Conservation (phyloP, 2,888 invertebrate genomes). For the Biston stratarius region DNA sequence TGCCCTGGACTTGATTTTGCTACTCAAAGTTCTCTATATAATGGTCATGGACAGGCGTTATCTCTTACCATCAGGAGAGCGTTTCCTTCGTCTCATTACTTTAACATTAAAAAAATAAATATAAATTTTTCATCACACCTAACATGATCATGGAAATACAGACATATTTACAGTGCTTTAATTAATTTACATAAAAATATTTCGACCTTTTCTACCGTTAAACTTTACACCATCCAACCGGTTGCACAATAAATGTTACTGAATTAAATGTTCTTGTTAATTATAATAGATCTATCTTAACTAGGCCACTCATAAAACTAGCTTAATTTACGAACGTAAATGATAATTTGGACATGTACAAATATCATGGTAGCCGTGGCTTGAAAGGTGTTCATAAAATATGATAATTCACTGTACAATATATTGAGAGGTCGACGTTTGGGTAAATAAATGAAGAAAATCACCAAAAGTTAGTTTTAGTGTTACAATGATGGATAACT, state of each 20-base stretch:
- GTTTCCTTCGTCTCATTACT: too few species aligned
- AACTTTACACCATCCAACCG: not conserved
- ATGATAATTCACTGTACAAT: constrained; percentile 19
- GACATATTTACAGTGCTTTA: not conserved
- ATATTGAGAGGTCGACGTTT: constrained; percentile 27
- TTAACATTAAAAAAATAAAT: too few species aligned
- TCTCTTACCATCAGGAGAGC: too few species aligned
- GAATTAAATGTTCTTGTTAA: constrained; percentile 17
- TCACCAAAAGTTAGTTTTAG: constrained; percentile 29
- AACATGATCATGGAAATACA: not conserved
- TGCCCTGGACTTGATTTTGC: too few species aligned
- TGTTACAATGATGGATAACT: constrained; percentile 38
- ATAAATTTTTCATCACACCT: too few species aligned
- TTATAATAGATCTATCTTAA: constrained; percentile 10
- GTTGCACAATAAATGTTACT: constrained; percentile 6
- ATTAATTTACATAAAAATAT: not conserved
- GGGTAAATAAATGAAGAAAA: constrained; percentile 35
- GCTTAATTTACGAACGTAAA: constrained; percentile 5
- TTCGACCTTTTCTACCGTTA: constrained; percentile 6
- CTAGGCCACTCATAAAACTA: not conserved
- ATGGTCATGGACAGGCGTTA: too few species aligned
- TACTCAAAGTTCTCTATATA: too few species aligned
- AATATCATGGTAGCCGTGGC: constrained; percentile 9
- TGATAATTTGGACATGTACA: constrained; percentile 22
- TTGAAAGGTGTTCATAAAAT: constrained; percentile 12